Evolutionary conservation across 2,113 vertebrate genomes (phyloP).

Genomic region (Miniopterus natalensis): DNA sequence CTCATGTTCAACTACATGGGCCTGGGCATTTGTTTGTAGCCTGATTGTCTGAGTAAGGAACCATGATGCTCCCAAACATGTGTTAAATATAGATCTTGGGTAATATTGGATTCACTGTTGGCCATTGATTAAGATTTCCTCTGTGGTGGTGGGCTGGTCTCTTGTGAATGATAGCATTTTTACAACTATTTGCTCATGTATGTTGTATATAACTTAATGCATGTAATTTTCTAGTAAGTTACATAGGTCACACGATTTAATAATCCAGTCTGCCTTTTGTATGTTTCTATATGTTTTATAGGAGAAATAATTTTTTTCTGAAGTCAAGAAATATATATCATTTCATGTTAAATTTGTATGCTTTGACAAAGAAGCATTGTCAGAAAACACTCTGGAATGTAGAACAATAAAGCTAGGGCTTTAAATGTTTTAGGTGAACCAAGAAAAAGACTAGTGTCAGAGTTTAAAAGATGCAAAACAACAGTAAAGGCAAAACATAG

Average conservation of each 20-base stretch:
- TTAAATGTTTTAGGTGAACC: conserved; percentile 13
- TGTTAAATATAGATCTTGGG: neutral
- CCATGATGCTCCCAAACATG: neutral
- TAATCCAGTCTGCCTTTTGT: neutral
- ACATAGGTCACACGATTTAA: neutral
- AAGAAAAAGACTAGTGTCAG: neutral
- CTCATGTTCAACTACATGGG: neutral
- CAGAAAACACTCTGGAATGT: neutral
- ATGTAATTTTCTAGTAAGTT: neutral
- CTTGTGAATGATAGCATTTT: neutral
- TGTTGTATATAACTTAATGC: neutral
- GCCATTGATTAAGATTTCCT: neutral
- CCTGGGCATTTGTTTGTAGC: neutral
- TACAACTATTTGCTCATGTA: neutral
- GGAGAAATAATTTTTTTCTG: neutral
- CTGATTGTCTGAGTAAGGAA: neutral
- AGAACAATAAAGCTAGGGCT: neutral
- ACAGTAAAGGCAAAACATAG: neutral
- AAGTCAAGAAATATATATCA: neutral
- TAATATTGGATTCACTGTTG: neutral
- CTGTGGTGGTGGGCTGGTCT: neutral
- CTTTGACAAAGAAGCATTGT: neutral
- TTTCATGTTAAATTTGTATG: neutral
- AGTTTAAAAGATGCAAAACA: conserved; percentile 3
- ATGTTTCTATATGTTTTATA: conserved; percentile 7